Percentiles rank a stretch among this genome's conserved stretches.
Evolutionary conservation across 2,797 vertebrate species (phyloP).

Genomic region (Lophius americanus): DNA sequence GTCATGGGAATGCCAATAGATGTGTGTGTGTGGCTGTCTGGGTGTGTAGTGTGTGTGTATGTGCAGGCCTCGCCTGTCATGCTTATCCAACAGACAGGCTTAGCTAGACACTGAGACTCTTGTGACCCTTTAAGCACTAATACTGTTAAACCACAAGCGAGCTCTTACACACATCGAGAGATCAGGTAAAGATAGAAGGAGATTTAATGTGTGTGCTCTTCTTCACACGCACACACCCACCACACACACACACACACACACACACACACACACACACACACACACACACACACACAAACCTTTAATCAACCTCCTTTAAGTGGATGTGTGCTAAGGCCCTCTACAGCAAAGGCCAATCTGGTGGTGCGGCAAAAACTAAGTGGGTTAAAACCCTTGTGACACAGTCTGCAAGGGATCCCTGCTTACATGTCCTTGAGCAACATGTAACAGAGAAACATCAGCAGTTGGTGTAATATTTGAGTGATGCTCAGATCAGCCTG

Average conservation of each 20-base stretch:
- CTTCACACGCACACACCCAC: slow-evolving; percentile 10
- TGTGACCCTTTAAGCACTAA: slow-evolving; percentile 74
- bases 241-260: background rate
- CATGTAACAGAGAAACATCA: no score
- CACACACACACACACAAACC: background rate
- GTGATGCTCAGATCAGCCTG: no score
- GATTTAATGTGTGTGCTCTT: background rate
- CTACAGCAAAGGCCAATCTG: slow-evolving; percentile 33
- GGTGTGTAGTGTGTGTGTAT: slow-evolving; percentile 7
- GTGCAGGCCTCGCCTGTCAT: slow-evolving; percentile 40
- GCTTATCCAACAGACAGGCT: slow-evolving; percentile 74
- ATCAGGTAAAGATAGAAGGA: slow-evolving; percentile 66
- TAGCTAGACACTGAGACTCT: slow-evolving; percentile 69
- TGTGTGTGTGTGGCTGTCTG: slow-evolving; percentile 30
- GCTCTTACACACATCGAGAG: slow-evolving; percentile 59
- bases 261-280: slow-evolving; percentile 10
- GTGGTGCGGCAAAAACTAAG: slow-evolving; percentile 21
- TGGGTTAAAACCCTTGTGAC: background rate
- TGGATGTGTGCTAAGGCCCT: slow-evolving; percentile 36
- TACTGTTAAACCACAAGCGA: slow-evolving; percentile 78
- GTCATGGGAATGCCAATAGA: slow-evolving; percentile 77
- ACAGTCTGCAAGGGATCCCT: no score
- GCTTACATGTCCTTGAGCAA: no score
- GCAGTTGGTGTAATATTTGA: no score
- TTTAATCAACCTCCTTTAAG: slow-evolving; percentile 29